These are phyloP conservation scores for Dusona sp. DNA, from an alignment of 2,888 invertebrate genomes.

Conservation along the genomic window DNA sequence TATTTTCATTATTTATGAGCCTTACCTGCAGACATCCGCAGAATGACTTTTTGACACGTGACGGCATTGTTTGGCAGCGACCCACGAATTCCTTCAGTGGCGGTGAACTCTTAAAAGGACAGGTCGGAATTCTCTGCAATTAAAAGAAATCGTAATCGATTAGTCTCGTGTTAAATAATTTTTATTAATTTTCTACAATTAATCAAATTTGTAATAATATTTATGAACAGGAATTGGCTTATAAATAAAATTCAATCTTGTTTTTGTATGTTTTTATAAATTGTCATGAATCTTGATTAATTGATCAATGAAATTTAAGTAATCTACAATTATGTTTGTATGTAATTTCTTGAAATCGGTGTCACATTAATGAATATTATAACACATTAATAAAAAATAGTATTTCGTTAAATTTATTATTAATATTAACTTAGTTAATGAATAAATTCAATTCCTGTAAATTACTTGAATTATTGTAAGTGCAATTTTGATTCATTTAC, in stretches of 20 bases:
- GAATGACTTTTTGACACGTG: slow-evolving; percentile 85
- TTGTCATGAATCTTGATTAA: neutral
- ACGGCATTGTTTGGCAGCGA: slow-evolving; percentile 84
- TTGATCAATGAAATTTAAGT: neutral
- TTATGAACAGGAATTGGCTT: too few species aligned
- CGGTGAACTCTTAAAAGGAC: slow-evolving; percentile 83
- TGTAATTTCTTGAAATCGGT: neutral
- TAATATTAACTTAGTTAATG: neutral
- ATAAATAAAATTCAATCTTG: neutral
- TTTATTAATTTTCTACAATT: neutral
- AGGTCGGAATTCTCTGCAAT: slow-evolving; percentile 83
- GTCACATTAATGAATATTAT: neutral
- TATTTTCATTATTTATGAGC: slow-evolving; percentile 49
- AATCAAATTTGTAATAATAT: neutral
- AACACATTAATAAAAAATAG: neutral
- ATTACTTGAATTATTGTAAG: neutral
- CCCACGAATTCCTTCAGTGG: slow-evolving; percentile 84
- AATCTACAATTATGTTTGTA: neutral
- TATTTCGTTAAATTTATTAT: neutral
- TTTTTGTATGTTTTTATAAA: neutral
- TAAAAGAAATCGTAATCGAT: slow-evolving; percentile 39
- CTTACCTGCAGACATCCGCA: slow-evolving; percentile 94
- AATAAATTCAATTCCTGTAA: neutral
- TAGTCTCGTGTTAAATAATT: neutral
- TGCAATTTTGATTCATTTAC: neutral